Percentiles rank a stretch among this genome's conserved stretches.
Conservation (phyloP, 2,113 vertebrate genomes). For the Epinephelus moara region DNA sequence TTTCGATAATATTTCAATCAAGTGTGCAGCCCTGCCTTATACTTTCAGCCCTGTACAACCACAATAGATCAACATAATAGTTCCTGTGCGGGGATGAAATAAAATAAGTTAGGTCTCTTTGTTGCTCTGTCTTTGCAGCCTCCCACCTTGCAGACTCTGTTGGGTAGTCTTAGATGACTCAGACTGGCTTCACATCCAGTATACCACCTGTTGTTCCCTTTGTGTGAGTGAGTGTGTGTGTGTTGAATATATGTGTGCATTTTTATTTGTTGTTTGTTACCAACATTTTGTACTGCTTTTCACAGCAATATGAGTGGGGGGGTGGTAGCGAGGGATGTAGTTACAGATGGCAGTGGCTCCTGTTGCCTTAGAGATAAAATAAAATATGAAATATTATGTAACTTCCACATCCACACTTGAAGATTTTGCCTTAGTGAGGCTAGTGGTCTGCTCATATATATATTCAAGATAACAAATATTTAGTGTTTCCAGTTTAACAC, state of each 20-base stretch:
- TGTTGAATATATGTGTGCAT: not conserved
- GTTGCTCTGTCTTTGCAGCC: conserved; percentile 21
- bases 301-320: not conserved
- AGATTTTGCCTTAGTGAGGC: not conserved
- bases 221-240: conserved; percentile 2
- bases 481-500: not conserved
- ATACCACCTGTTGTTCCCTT: conserved; percentile 22
- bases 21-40: not conserved
- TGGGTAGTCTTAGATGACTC: conserved; percentile 6
- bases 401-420: not conserved
- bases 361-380: conserved; percentile 6
- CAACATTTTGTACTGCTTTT: not conserved
- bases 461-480: not conserved
- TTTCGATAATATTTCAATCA: no score
- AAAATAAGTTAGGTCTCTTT: not conserved
- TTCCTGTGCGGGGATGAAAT: not conserved
- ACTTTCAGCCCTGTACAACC: not conserved
- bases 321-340: not conserved
- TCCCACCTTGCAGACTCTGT: conserved; percentile 6
- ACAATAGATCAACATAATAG: not conserved
- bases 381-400: not conserved
- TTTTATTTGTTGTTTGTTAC: not conserved
- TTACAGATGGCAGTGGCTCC: not conserved
- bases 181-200: not conserved
- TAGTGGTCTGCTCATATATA: not conserved